Base-by-base conservation (phyloP, 2,797 vertebrate genomes). In the Nothura maculosa region DNA sequence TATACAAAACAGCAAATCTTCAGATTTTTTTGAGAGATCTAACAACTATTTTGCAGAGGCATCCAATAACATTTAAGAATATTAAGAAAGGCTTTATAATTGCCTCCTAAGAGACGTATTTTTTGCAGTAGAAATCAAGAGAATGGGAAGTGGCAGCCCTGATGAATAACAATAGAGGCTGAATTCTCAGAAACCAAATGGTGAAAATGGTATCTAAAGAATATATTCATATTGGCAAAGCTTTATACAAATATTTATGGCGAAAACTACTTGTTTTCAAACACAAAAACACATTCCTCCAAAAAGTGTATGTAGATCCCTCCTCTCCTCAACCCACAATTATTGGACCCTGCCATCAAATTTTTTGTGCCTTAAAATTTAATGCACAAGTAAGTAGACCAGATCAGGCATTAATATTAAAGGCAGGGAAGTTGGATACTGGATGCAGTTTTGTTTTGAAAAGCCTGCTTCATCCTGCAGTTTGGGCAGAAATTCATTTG, bases 81-180 rank as follows among this genome's bases (percentile, higher is more conserved):
- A 70, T 92, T 94, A 36, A 64, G 89, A 89, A 93, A 61, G 30
- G 14, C 4, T 70, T 52, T 77, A 50, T 85, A 96, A 95, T 95
- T 93, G 84, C 67, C 70, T 94, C 92, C 88, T 91, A 93, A 45
- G 90, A 93, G 87, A 95, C 74, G 13, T 36, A 52, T 90, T 95
- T 90, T 90, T 74, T 89, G 75, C 38, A 66, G 80, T 54, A 55
- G 19, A 87, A 92, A 55, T 75, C 52, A 36, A 48, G 68, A 80
- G 52, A 79, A 22, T 50, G 78, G 55, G 61, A 68, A 82, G 54
- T 48, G 58, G 17, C 54, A 90, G 67, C 34, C 85, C 72, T 82
- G 74, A 92, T 87, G 67, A 91, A 68, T 64, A 84, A 67, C 28
- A n/a, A 16, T 14, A 22, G 92, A 82, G 76, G 57, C 50, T 92